Base-by-base conservation (phyloP, 2,797 vertebrate genomes). In the Tauraco hartlaubi region DNA sequence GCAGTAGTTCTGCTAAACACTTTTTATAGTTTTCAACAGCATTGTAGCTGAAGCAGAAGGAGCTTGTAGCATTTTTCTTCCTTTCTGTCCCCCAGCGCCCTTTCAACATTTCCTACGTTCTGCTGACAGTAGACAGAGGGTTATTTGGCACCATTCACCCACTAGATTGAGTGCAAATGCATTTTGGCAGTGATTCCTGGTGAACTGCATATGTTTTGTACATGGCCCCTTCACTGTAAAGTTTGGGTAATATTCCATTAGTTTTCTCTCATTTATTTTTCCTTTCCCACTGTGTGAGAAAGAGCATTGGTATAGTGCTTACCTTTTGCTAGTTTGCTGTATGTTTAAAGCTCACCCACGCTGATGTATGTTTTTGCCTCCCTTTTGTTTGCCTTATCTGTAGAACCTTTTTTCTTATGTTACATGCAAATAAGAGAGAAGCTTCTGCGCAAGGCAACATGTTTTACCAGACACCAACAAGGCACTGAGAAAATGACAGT, bases 91-190 rank as follows among this genome's bases (percentile, higher is more conserved):
- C 75, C 26, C 15, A 19, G 17, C 54, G 63, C 72, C 87, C 56
- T 87, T 63, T 56, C 87, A 66, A 28, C 49, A 35, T 77, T 80
- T 90, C 39, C 71, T 35, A 4, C 16, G 4, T 76, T 92, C 67
- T 73, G 39, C 88, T 88, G 84, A 62, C 84, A 94, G 94, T 61
- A 78, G 84, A 79, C 82, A 94, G 75, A 90, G 61, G 75, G 68
- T 85, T 83, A 64, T 68, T 94, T 94, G 90, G 91, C 88, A 88
- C 19, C 17, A 9, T 21, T 69, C 18, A 4, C 48, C 66, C 51
- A 31, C 74, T 79, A 52, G 91, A 93, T 59, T 79, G 77, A 79
- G 31, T 71, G 82, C 56, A 89, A 92, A 83, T 56, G 19, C 31
- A 12, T 94, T 78, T 88, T 95, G 96, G 87, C 89, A 95, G 37